Base-by-base conservation (phyloP, 2,797 vertebrate genomes). In the Pseudomugil tenellus region DNA sequence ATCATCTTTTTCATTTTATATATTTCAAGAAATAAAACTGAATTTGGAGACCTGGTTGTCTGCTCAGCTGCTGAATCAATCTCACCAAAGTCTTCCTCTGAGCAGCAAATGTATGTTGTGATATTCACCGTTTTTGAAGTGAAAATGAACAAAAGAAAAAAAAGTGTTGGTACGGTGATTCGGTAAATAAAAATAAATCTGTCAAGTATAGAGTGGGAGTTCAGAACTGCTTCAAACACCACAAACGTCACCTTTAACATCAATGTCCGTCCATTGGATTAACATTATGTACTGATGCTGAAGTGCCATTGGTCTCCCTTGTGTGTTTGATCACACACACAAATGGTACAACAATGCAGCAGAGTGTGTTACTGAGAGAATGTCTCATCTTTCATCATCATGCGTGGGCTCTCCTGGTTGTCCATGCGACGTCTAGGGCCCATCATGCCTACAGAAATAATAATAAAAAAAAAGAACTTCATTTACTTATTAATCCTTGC, bases 371-470 rank as follows among this genome's bases (percentile, higher is more conserved):
- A 93, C 69, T 91, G 90, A 80, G 93, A 92, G 84, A 94, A 94
- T 19, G 87, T 80, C 83, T 94, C 86, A 1, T 94, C 94, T 92
- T 93, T 94, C 83, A 92, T 93, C 84, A 92, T 78, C 94, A 93
- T 89, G 84, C 91, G 91, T 0, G 87, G 91, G 75, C 91, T 92
- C 62, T 94, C 93, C 89, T 93, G 92, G 88, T 93, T 93, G 67
- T 92, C 92, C 83, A 93, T 83, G 12, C 88, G 89, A 55, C 89
- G 91, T 70, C 93, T 82, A 43, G 90, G 91, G 59, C 88, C 93
- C 92, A 93, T 92, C 91, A 93, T 89, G 85, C 87, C 94, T 94
- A 19, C 41, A 54, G 70, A 56, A 58, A 74, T 31, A 63, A 63
- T 29, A n/a, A n/a, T n/a, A 31, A 31, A 31, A 61, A 4, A 74